Conservation (phyloP, 2,797 vertebrate genomes). For the Buceros bicornis region DNA sequence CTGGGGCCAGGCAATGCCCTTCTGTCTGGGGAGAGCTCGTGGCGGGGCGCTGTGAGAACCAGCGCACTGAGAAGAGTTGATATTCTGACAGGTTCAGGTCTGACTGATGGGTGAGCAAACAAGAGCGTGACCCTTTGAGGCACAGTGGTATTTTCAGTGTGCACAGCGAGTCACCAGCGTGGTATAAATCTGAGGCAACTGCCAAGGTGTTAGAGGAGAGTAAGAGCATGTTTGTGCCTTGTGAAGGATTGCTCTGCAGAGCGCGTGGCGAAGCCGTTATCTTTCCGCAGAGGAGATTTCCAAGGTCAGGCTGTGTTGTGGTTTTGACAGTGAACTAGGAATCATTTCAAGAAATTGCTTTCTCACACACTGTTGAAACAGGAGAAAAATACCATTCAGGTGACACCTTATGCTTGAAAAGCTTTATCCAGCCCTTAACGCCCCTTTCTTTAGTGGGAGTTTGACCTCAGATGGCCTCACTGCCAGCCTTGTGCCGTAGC, state of each 20-base stretch:
- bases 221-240: accelerated
- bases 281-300: not conserved
- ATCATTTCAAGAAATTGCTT: not conserved
- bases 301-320: not conserved
- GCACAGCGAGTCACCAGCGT: not conserved
- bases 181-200: not conserved
- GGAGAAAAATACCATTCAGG: not conserved
- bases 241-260: not conserved
- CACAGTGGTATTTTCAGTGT: not conserved
- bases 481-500: not conserved
- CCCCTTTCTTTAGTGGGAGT: not conserved
- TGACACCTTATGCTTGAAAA: not conserved
- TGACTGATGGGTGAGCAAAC: not conserved
- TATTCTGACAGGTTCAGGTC: not conserved
- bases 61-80: accelerated
- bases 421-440: not conserved
- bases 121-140: not conserved
- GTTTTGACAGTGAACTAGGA: not conserved
- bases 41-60: not conserved
- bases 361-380: not conserved
- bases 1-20: not conserved
- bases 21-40: not conserved
- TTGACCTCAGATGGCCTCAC: not conserved
- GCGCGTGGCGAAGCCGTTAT: accelerated
- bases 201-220: not conserved